Evolutionary conservation across 2,113 vertebrate genomes (phyloP).

Genomic region (Cygnus atratus): DNA sequence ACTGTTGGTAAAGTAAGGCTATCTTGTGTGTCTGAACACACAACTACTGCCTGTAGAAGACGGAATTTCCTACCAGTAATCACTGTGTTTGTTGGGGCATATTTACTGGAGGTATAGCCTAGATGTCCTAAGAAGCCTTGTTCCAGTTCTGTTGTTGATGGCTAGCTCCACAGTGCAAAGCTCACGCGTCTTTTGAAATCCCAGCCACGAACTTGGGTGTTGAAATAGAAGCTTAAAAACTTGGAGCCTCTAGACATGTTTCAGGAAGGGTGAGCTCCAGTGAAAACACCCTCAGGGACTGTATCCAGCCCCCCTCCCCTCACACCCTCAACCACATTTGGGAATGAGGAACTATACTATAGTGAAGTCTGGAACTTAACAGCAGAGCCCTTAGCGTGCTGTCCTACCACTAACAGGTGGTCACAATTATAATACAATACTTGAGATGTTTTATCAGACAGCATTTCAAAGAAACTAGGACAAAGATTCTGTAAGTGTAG

Average conservation of each 20-base stretch:
- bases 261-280: background rate
- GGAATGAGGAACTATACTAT: background rate
- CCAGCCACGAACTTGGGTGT: background rate
- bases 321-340: background rate
- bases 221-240: background rate
- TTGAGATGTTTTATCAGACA: background rate
- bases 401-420: background rate
- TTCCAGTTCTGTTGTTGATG: background rate
- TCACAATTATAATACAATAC: background rate
- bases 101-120: background rate
- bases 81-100: background rate
- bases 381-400: background rate
- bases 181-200: background rate
- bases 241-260: background rate
- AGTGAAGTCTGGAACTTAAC: background rate
- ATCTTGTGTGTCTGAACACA: background rate
- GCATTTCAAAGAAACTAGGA: background rate
- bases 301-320: background rate
- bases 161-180: background rate
- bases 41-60: background rate
- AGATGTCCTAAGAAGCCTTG: background rate
- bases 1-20: background rate
- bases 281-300: background rate
- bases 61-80: background rate
- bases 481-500: background rate